Percentiles rank a stretch among this genome's conserved stretches.
phyloP scores from a whole-genome alignment of 2,888 invertebrate species.

The Vesta saturnalis region DNA sequence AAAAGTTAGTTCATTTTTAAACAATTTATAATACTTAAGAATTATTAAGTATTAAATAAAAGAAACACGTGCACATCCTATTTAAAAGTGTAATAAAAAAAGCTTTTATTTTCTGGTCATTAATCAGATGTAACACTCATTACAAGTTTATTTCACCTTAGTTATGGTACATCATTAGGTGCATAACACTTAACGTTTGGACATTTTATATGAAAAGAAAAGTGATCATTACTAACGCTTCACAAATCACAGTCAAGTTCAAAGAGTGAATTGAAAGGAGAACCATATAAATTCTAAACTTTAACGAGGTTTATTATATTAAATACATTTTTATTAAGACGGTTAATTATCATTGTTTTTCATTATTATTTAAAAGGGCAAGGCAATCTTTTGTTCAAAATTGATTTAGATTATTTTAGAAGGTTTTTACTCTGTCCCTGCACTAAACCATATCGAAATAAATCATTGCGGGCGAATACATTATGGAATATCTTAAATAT shows the following conservation, averaged over 20 bases:
- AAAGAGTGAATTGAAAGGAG: neutral
- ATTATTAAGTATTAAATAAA: no score
- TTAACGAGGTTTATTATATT: no score
- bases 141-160: constrained; percentile 1
- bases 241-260: neutral
- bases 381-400: no score
- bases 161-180: neutral
- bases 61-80: constrained; percentile 1
- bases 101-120: constrained; percentile 1
- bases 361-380: no score
- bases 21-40: neutral
- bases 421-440: no score
- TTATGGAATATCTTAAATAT: no score
- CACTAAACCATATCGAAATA: no score
- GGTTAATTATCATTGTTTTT: no score
- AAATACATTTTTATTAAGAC: no score
- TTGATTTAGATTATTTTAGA: no score
- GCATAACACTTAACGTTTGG: neutral
- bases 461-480: no score
- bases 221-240: neutral
- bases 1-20: no score
- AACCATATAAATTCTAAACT: neutral
- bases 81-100: neutral
- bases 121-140: neutral
- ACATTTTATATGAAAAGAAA: neutral